These are phyloP conservation scores for Orchesellides sinensis DNA, from an alignment of 2,888 invertebrate species.

Conservation along the genomic window DNA sequence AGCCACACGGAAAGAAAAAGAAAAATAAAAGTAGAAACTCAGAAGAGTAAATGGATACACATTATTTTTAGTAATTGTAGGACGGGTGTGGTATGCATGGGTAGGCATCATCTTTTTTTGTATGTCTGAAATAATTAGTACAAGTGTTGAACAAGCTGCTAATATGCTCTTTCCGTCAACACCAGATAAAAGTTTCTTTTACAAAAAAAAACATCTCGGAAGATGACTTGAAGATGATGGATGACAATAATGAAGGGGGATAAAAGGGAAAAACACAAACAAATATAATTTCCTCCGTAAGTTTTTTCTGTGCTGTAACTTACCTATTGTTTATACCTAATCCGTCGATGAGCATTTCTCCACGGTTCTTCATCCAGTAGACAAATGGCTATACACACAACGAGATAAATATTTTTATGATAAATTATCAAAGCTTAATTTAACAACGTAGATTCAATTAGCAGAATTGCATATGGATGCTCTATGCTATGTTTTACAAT, in stretches of 20 bases:
- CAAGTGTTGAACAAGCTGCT: too few species aligned
- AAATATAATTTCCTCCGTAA: neutral
- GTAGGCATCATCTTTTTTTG: too few species aligned
- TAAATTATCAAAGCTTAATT: constrained; percentile 18
- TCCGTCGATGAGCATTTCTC: constrained; percentile 90
- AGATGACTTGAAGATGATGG: constrained; percentile 42
- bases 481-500: too few species aligned
- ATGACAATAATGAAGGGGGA: neutral
- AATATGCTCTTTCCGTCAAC: too few species aligned
- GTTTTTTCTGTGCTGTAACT: constrained; percentile 35
- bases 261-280: constrained; percentile 19
- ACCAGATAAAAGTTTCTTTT: too few species aligned
- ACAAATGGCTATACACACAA: constrained; percentile 78
- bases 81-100: too few species aligned
- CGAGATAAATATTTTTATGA: constrained; percentile 24
- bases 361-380: constrained; percentile 88
- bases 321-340: constrained; percentile 78
- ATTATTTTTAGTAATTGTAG: too few species aligned
- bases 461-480: neutral
- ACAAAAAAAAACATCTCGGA: neutral
- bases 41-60: too few species aligned
- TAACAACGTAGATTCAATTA: neutral
- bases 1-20: too few species aligned
- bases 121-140: too few species aligned
- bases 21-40: too few species aligned